phyloP scores from a whole-genome alignment of 2,113 vertebrate species.

The Helogale parvula region DNA sequence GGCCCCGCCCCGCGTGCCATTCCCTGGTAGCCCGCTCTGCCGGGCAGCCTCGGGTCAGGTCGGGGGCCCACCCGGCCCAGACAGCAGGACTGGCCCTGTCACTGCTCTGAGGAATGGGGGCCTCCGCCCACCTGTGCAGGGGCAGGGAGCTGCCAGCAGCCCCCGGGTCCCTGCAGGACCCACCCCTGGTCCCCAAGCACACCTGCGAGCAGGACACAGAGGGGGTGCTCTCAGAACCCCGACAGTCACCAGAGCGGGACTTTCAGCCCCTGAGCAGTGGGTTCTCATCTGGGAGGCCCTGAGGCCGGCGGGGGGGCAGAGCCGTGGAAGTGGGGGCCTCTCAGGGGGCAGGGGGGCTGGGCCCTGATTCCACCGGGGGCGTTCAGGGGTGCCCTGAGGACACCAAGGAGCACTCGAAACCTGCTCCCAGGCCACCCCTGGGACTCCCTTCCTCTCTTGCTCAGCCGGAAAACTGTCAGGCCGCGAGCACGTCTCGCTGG shows the following conservation, averaged over 20 bases:
- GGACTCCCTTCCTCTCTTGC: background rate
- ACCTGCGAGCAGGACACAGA: fast-evolving
- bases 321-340: no score
- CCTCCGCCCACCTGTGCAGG: fast-evolving
- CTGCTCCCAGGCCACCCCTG: background rate
- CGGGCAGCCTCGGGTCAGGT: no score
- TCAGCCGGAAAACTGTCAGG: background rate
- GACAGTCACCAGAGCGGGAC: fast-evolving
- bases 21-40: no score
- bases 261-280: fast-evolving
- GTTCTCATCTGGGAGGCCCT: fast-evolving
- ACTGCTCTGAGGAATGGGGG: background rate
- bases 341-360: fast-evolving
- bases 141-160: fast-evolving
- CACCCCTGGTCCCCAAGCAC: fast-evolving
- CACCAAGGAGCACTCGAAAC: fast-evolving
- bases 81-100: background rate
- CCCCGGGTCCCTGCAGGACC: fast-evolving
- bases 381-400: background rate
- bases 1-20: no score
- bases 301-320: no score
- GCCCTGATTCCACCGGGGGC: fast-evolving
- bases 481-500: no score
- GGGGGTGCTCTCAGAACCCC: background rate
- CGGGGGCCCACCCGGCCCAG: no score